These are phyloP conservation scores for Allacma fusca DNA, from an alignment of 2,888 invertebrate species.

Conservation along the genomic window DNA sequence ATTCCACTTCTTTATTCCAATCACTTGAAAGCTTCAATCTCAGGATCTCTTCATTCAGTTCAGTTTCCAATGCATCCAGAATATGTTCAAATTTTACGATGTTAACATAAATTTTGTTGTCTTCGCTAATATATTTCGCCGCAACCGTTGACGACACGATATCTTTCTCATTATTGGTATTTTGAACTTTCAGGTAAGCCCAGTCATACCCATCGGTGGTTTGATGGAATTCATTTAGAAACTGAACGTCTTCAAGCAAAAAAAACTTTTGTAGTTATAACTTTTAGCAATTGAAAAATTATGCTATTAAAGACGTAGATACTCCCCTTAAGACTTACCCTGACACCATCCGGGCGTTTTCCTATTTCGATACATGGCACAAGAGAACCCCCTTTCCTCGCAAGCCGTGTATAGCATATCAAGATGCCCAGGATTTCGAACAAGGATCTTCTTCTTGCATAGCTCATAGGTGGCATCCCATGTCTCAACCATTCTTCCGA, in stretches of 20 bases:
- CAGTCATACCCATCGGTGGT: conserved; percentile 4
- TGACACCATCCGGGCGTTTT: not conserved
- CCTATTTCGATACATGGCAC: conserved; percentile 1
- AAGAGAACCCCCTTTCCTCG: conserved; percentile 25
- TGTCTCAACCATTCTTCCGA: conserved; percentile 18
- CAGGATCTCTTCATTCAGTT: conserved; percentile 19
- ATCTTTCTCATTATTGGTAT: not conserved
- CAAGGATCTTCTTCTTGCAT: conserved; percentile 7
- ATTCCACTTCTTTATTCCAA: conserved; percentile 23
- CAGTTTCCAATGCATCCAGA: conserved; percentile 27
- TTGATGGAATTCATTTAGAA: conserved; percentile 22
- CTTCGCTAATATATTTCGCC: not conserved
- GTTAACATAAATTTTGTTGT: not conserved
- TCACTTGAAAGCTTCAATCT: not conserved
- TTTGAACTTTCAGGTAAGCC: conserved; percentile 18
- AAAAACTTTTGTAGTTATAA: not conserved
- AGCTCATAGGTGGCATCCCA: conserved; percentile 34
- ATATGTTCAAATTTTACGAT: conserved; percentile 14
- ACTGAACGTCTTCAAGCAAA: not conserved
- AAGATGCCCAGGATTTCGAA: conserved; percentile 21
- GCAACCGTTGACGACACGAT: not conserved
- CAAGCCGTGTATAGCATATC: conserved; percentile 30
- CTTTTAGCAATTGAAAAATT: not conserved
- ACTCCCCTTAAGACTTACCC: not conserved
- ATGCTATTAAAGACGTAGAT: not conserved